Evolutionary conservation across 2,888 invertebrate genomes (phyloP), one percentile per base, ranked within the genome.

Genomic region (Anoplius nigerrimus): DNA sequence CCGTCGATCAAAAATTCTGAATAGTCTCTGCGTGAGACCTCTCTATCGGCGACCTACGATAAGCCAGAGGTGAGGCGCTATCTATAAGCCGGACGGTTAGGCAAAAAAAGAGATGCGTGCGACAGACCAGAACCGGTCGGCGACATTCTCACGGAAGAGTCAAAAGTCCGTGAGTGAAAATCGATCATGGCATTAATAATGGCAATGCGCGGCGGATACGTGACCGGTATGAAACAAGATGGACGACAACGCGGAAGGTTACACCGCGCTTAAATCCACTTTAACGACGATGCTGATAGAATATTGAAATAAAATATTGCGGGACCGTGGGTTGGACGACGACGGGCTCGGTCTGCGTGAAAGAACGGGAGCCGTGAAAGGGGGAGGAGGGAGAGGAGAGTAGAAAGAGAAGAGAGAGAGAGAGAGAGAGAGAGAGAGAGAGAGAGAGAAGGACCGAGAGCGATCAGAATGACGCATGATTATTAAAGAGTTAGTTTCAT

Each of bases 401-500:
- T 16, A 21, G 43, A n/a, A 20, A 48, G 1, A 6, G 18, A 46
- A 60, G 54, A n/a, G 20, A 21, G 15, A 52, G 16, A 20, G 4
- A 16, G 42, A 6, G 52, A 48, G 22, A 57, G 18, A 52, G 4
- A 46, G 22, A 16, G 20, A 58, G 6, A 21, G 48, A 34, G 20
- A 46, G 45, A 13, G 8, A 16, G 18, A 27, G 34, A 34, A 66
- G 16, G 43, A n/a, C 42, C 60, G 45, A 56, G 62, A 66, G 58
- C 64, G 70, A 81, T 79, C 72, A 66, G 69, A 74, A 75, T 71
- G 75, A 76, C 69, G 76, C 71, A 75, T 75, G 76, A 79, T 81
- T 82, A 82, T 81, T 76, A 79, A 82, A 79, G 75, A 78, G 77
- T 77, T 74, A 74, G 73, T 78, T 76, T 75, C 72, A 74, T 64